These are phyloP conservation scores for Oreohelix idahoensis DNA, from an alignment of 1,140 invertebrate species.

Conservation along the genomic window DNA sequence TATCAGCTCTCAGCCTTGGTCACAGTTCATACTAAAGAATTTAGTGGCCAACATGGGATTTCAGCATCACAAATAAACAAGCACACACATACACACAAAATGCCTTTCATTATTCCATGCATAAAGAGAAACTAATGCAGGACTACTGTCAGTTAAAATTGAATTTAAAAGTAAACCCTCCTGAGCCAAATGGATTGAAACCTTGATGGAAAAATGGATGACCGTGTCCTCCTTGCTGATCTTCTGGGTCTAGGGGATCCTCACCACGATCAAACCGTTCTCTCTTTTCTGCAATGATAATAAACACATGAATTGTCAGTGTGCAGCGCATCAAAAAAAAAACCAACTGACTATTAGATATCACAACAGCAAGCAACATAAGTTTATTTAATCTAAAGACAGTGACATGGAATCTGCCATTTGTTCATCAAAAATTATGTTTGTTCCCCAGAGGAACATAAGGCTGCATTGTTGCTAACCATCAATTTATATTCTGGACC, in stretches of 20 bases:
- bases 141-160: constrained; percentile 58
- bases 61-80: neutral
- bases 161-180: constrained; percentile 95
- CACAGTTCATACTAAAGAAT: too few species aligned
- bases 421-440: too few species aligned
- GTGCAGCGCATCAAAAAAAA: too few species aligned
- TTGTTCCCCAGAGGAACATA: too few species aligned
- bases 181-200: constrained; percentile 84
- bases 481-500: too few species aligned
- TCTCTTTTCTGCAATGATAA: constrained; percentile 84
- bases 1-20: neutral
- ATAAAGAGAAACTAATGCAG: neutral
- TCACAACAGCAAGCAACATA: too few species aligned
- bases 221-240: constrained; percentile 75
- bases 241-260: constrained; percentile 97
- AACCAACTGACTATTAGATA: too few species aligned
- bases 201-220: constrained; percentile 75
- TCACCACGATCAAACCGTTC: constrained; percentile 93
- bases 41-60: neutral
- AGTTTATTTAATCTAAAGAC: too few species aligned
- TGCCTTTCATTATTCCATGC: neutral
- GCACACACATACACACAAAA: neutral
- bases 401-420: too few species aligned
- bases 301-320: constrained; percentile 6
- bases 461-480: too few species aligned